Conservation (phyloP, 2,888 invertebrate species). For the Ctenicera cuprea region DNA sequence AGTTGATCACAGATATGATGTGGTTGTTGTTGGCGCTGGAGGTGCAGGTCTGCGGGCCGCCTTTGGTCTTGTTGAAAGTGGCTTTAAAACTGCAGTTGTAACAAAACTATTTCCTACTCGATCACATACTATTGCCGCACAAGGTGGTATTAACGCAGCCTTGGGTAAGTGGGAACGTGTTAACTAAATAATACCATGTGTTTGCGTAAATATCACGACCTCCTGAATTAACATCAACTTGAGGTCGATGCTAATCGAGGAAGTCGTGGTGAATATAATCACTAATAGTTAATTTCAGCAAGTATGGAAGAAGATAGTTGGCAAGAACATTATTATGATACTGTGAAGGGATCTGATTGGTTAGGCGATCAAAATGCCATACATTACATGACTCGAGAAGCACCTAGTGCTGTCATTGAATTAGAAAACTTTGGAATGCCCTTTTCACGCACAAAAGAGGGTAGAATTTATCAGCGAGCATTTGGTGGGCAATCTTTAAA, state of each 20-base stretch:
- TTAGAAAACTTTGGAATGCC: constrained; percentile 97
- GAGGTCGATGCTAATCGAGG: too few species aligned
- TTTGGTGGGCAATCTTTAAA: constrained; percentile 98
- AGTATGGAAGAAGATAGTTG: constrained; percentile 96
- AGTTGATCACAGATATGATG: constrained; percentile 97
- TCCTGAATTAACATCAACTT: too few species aligned
- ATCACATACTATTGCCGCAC: constrained; percentile 98
- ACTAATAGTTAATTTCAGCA: too few species aligned
- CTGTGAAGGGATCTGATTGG: constrained; percentile 99
- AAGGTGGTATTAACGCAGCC: constrained; percentile 99
- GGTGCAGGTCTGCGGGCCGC: constrained; percentile 98
- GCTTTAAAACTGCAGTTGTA: constrained; percentile 97
- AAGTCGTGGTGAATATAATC: too few species aligned
- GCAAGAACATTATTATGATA: constrained; percentile 99
- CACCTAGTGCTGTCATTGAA: constrained; percentile 93
- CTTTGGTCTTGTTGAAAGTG: constrained; percentile 96
- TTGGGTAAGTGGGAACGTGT: constrained; percentile 79
- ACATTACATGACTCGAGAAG: constrained; percentile 97
- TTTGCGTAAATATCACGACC: too few species aligned
- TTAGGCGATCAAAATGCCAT: constrained; percentile 98
- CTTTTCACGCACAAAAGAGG: constrained; percentile 96
- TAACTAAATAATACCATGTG: too few species aligned
- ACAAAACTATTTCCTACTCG: constrained; percentile 98
- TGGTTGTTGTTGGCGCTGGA: constrained; percentile 97
- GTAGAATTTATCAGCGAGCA: constrained; percentile 99